Evolutionary conservation across 2,888 invertebrate genomes (phyloP).

Genomic region (Ectemnius continuus): DNA sequence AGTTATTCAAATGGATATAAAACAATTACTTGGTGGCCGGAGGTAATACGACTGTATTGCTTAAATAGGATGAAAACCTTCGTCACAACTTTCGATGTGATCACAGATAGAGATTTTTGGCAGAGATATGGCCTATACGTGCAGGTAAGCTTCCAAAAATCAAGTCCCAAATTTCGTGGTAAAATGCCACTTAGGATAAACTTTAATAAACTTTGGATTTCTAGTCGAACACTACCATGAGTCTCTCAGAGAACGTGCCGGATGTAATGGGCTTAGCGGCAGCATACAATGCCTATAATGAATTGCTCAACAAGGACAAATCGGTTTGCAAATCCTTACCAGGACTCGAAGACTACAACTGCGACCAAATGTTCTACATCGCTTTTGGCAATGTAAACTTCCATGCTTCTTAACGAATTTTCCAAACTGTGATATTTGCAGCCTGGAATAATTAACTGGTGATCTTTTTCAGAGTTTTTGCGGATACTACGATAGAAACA

Average conservation of each 20-base stretch:
- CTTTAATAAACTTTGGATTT: background rate
- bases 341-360: background rate
- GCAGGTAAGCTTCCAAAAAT: no score
- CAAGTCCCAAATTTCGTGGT: background rate
- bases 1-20: no score
- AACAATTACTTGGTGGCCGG: background rate
- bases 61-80: background rate
- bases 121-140: no score
- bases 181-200: background rate
- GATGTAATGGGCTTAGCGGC: slow-evolving; percentile 3
- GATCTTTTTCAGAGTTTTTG: background rate
- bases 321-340: background rate
- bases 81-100: no score
- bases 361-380: slow-evolving; percentile 2
- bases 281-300: background rate
- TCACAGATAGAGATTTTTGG: no score
- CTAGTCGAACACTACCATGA: background rate
- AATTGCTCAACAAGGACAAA: background rate
- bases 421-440: background rate
- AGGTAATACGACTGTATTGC: background rate
- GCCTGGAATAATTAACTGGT: background rate
- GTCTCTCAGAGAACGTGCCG: background rate
- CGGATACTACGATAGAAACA: background rate
- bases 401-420: background rate
- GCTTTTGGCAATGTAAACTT: background rate